Percentiles rank a stretch among this genome's conserved stretches.
Evolutionary conservation across 2,888 invertebrate genomes (phyloP).

Genomic region (Colostygia pectinataria): DNA sequence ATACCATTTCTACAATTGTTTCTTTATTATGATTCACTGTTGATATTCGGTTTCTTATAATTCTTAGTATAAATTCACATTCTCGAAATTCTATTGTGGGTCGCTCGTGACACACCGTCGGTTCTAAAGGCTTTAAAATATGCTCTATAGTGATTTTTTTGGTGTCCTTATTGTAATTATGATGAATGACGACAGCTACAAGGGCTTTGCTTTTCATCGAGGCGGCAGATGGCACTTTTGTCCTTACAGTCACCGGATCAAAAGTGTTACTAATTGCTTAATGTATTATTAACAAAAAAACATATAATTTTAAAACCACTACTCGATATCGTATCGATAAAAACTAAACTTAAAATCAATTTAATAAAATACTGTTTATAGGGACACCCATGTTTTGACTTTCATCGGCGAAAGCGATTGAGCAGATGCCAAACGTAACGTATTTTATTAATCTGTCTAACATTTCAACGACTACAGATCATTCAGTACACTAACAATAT

Average conservation of each 20-base stretch:
- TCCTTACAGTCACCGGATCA: constrained; percentile 25
- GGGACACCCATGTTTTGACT: constrained; percentile 56
- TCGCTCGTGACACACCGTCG: constrained; percentile 37
- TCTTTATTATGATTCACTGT: constrained; percentile 63
- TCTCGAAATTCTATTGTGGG: constrained; percentile 30
- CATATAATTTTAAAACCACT: constrained; percentile 7
- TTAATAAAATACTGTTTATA: constrained; percentile 39
- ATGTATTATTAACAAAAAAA: constrained; percentile 21
- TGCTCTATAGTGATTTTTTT: constrained; percentile 45
- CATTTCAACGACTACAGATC: constrained; percentile 54
- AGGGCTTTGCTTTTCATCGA: constrained; percentile 52
- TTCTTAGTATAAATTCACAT: constrained; percentile 16
- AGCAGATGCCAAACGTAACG: constrained; percentile 59
- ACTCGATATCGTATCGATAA: too few relatives aligned
- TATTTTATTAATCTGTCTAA: constrained; percentile 66
- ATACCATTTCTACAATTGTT: constrained; percentile 68
- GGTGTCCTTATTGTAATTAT: constrained; percentile 54
- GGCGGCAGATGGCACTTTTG: constrained; percentile 50
- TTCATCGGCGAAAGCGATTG: constrained; percentile 67
- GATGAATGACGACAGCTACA: constrained; percentile 58
- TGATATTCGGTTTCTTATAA: constrained; percentile 44
- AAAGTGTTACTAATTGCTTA: constrained; percentile 36
- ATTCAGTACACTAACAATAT: too few relatives aligned
- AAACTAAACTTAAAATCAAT: too few relatives aligned
- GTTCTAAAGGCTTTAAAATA: constrained; percentile 40